Conservation (phyloP, 2,888 invertebrate species). For the Pocota personata region DNA sequence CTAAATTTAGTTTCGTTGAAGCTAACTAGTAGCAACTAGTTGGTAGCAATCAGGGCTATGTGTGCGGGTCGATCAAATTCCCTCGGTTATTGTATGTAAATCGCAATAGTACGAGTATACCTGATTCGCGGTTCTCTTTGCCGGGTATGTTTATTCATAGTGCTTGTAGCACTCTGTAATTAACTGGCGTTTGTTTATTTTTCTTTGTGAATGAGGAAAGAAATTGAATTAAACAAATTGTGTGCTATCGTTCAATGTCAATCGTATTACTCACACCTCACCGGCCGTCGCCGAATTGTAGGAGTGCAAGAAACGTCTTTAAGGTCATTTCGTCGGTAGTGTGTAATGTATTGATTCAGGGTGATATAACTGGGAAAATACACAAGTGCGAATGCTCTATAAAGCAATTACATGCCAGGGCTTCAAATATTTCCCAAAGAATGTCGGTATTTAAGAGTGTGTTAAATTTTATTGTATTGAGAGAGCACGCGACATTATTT, state of each 20-base stretch:
- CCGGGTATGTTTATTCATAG: conserved; percentile 29
- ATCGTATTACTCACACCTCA: conserved; percentile 1
- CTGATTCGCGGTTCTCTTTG: conserved; percentile 25
- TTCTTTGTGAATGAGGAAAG: background rate
- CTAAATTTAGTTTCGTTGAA: conserved; percentile 61
- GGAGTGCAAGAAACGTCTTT: conserved; percentile 11
- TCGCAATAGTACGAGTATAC: conserved; percentile 16
- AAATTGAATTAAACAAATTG: background rate
- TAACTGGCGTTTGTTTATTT: conserved; percentile 57
- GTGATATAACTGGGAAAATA: background rate
- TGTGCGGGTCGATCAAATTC: conserved; percentile 38
- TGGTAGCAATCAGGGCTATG: conserved; percentile 39
- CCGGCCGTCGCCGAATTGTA: background rate
- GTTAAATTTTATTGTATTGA: background rate
- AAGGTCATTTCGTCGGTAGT: conserved; percentile 13
- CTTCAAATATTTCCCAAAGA: background rate
- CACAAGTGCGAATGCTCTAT: background rate
- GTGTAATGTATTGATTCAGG: background rate
- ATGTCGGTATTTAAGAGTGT: background rate
- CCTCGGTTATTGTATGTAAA: conserved; percentile 18
- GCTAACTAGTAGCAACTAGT: conserved; percentile 36
- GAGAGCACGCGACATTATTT: background rate
- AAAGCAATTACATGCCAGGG: background rate
- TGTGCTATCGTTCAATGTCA: conserved; percentile 24
- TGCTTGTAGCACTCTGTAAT: conserved; percentile 21